A percentile compares a stretch with the other conserved stretches of the same genome.
Evolutionary conservation across 2,797 vertebrate species (phyloP).

Genomic region (Gastrophryne carolinensis): DNA sequence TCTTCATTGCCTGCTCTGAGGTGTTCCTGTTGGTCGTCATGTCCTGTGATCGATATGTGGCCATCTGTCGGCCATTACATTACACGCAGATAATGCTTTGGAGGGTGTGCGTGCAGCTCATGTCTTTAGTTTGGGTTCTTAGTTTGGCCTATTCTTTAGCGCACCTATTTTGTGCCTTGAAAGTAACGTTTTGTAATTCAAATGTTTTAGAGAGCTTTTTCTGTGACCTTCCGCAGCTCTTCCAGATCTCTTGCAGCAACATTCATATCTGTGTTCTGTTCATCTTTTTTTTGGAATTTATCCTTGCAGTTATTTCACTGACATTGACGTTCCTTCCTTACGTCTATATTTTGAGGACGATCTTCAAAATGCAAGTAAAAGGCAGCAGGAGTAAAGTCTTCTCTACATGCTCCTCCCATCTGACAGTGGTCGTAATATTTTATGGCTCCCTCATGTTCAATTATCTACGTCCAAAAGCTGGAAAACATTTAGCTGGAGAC

Average conservation of each 20-base stretch:
- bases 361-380: neutral
- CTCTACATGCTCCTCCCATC: slow-evolving; percentile 44
- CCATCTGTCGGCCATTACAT: slow-evolving; percentile 56
- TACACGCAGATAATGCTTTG: slow-evolving; percentile 57
- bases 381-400: neutral
- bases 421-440: slow-evolving; percentile 62
- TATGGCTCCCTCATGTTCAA: slow-evolving; percentile 66
- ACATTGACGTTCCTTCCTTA: slow-evolving; percentile 54
- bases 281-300: slow-evolving; percentile 52
- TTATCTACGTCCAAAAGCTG: slow-evolving; percentile 60
- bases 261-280: slow-evolving; percentile 46
- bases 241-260: slow-evolving; percentile 32
- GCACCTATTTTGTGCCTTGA: slow-evolving; percentile 46
- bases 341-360: neutral
- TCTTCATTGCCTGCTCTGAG: no score
- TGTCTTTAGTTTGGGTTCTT: slow-evolving; percentile 54
- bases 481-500: neutral
- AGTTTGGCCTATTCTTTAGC: slow-evolving; percentile 55
- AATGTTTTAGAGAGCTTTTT: slow-evolving; percentile 13
- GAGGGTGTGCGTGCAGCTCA: slow-evolving; percentile 35
- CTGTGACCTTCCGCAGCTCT: neutral
- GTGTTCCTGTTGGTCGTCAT: slow-evolving; percentile 9
- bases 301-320: slow-evolving; percentile 2
- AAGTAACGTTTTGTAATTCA: slow-evolving; percentile 56
- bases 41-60: slow-evolving; percentile 22